These are phyloP conservation scores for Periophthalmus modestus DNA, from an alignment of 2,113 vertebrate genomes.

Conservation along the genomic window DNA sequence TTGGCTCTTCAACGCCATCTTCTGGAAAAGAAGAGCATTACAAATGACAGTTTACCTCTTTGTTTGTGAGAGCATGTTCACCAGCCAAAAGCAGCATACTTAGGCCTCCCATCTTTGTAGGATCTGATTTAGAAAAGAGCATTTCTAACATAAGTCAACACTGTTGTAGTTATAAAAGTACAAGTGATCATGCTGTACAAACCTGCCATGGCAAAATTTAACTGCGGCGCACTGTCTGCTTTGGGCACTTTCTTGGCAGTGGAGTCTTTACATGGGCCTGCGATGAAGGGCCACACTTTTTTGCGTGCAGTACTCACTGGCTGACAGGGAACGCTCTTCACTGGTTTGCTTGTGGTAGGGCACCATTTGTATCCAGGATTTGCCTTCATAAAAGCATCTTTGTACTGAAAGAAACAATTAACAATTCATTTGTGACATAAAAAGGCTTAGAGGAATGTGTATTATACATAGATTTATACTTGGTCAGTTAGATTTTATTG, in stretches of 20 bases:
- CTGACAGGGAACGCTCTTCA: conserved; percentile 84
- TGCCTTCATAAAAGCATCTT: conserved; percentile 99
- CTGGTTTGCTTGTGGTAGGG: conserved; percentile 94
- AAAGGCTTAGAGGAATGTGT: background rate
- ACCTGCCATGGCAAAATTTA: conserved; percentile 98
- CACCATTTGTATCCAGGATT: conserved; percentile 99
- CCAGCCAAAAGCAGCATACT: conserved; percentile 98
- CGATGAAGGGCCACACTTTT: conserved; percentile 89
- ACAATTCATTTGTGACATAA: conserved; percentile 2
- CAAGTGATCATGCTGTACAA: conserved; percentile 50
- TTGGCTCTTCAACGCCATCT: conserved; percentile 23
- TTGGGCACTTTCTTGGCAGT: conserved; percentile 86
- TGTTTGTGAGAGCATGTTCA: conserved; percentile 91
- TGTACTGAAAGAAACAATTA: conserved; percentile 81
- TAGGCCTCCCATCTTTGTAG: conserved; percentile 96
- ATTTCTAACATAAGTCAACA: conserved; percentile 13
- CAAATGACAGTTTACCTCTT: conserved; percentile 83
- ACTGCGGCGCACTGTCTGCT: conserved; percentile 89
- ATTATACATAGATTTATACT: background rate
- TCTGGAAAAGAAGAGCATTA: conserved; percentile 9
- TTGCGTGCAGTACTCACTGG: conserved; percentile 85
- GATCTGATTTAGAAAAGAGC: conserved; percentile 77
- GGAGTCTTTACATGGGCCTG: conserved; percentile 86
- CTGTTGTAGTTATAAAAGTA: too few relatives aligned
- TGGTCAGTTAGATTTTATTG: background rate